Evolutionary conservation across 2,888 invertebrate species (phyloP).

Genomic region (Pandemis cinnamomeana): DNA sequence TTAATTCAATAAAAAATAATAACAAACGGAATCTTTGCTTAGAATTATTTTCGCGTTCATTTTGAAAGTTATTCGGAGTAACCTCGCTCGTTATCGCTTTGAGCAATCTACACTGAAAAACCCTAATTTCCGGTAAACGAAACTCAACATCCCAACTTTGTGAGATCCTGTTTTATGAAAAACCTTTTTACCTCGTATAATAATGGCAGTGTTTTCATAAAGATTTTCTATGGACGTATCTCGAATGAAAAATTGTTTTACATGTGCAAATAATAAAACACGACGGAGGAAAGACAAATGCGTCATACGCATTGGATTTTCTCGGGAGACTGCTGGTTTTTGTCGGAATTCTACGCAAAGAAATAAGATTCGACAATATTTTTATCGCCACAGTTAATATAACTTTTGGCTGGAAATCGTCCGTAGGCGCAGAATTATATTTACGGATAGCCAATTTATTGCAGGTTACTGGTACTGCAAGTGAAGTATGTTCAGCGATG

Average conservation of each 20-base stretch:
- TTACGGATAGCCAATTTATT: constrained; percentile 1
- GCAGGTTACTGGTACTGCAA: not conserved
- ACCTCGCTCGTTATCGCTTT: constrained; percentile 60
- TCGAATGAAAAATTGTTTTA: constrained; percentile 19
- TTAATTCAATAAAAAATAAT: constrained; percentile 16
- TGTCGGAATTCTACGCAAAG: constrained; percentile 3
- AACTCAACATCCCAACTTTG: constrained; percentile 46
- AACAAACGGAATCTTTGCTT: constrained; percentile 11
- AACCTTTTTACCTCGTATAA: constrained; percentile 38
- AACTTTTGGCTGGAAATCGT: not conserved
- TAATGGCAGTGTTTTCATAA: constrained; percentile 17
- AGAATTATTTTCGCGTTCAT: constrained; percentile 21
- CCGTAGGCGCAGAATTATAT: not conserved
- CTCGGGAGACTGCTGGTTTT: constrained; percentile 7
- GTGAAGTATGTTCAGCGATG: not conserved
- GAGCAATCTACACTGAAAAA: constrained; percentile 59
- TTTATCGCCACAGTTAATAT: constrained; percentile 16
- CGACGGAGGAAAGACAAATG: constrained; percentile 13
- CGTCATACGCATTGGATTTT: constrained; percentile 16
- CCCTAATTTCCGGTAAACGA: constrained; percentile 63
- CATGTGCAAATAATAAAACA: constrained; percentile 23
- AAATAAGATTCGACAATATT: not conserved
- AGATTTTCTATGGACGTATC: constrained; percentile 22
- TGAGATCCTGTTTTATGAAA: constrained; percentile 44
- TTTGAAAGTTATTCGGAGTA: constrained; percentile 29